Conservation (phyloP, 92 coral and sea anemone species). For the Phenganax marumi region DNA sequence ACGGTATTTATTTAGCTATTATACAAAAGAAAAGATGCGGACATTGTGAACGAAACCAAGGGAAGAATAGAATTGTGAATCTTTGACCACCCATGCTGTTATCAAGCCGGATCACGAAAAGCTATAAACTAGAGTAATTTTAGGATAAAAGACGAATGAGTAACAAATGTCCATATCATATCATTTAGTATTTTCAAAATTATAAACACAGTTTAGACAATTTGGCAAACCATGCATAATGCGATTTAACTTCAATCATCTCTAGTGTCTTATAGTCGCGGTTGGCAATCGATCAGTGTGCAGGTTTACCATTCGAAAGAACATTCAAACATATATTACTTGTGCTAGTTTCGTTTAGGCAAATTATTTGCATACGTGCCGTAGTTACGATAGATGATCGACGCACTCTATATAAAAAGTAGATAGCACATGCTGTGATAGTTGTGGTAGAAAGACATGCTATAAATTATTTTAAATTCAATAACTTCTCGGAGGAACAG, state of each 20-base stretch:
- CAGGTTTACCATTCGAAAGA: not conserved
- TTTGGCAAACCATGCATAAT: conserved; percentile 19
- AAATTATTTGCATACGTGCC: too few relatives aligned
- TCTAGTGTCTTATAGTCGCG: not conserved
- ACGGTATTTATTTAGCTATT: not conserved
- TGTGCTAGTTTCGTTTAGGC: too few relatives aligned
- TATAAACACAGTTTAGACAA: conserved; percentile 6
- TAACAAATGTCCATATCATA: conserved; percentile 14
- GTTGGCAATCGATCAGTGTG: not conserved
- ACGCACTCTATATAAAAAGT: too few relatives aligned
- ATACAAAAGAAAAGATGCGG: not conserved
- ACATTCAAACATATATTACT: too few relatives aligned
- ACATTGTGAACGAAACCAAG: not conserved
- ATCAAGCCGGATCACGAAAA: too few relatives aligned
- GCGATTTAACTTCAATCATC: conserved; percentile 18
- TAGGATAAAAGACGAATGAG: conserved; percentile 1
- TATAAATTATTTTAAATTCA: too few relatives aligned
- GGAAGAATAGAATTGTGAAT: too few relatives aligned
- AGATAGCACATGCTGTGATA: too few relatives aligned
- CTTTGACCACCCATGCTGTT: too few relatives aligned
- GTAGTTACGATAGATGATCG: too few relatives aligned
- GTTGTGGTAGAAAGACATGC: too few relatives aligned
- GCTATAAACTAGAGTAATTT: conserved; percentile 11
- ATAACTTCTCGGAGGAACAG: not conserved
- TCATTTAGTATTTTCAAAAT: conserved; percentile 13